Conservation (phyloP, 2,113 vertebrate genomes). For the Aphelocoma coerulescens region DNA sequence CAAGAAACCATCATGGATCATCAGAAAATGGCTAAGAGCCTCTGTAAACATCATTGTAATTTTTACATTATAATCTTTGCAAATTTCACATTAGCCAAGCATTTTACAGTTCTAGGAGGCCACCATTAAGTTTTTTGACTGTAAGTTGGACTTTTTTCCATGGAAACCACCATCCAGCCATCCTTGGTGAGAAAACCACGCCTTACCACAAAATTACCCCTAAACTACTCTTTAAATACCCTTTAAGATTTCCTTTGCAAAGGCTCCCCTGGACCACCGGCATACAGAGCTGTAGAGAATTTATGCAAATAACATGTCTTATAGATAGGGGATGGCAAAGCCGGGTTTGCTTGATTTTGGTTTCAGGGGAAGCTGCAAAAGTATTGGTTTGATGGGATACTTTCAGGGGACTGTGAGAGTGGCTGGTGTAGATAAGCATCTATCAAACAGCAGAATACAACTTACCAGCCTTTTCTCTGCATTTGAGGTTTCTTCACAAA, state of each 20-base stretch:
- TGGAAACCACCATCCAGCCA: not conserved
- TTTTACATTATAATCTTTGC: not conserved
- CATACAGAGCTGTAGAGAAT: not conserved
- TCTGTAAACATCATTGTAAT: not conserved
- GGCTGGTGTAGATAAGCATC: not conserved
- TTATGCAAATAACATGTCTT: not conserved
- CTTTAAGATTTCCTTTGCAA: not conserved
- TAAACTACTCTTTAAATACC: not conserved
- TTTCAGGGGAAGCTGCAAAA: not conserved
- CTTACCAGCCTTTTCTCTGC: not conserved
- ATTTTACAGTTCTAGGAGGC: not conserved
- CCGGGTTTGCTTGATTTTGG: not conserved
- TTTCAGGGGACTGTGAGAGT: not conserved
- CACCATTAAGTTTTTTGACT: not conserved
- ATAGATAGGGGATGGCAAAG: not conserved
- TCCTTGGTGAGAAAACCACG: not conserved
- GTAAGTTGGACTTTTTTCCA: not conserved
- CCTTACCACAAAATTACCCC: not conserved
- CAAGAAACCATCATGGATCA: not conserved
- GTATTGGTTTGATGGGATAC: not conserved
- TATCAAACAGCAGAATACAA: not conserved
- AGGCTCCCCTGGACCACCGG: fast-evolving
- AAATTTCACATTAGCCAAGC: not conserved
- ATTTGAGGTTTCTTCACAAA: not conserved
- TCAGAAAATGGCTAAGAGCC: not conserved